Percentiles rank a stretch among this genome's conserved stretches.
phyloP scores from a whole-genome alignment of 2,113 vertebrate species.

The Chaetodon auriga region DNA sequence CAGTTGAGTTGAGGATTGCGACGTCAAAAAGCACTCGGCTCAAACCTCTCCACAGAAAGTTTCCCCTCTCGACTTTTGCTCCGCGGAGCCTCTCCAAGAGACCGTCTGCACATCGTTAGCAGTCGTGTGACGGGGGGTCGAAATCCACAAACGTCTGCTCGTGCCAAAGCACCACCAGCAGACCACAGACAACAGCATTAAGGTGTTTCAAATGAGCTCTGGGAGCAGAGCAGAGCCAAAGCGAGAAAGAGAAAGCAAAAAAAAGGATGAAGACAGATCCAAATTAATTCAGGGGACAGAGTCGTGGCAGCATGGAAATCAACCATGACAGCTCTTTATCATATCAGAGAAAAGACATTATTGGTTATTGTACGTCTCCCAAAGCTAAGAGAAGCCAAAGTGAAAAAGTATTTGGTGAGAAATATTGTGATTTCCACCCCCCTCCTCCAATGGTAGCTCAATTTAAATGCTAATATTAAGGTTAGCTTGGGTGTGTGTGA shows the following conservation, averaged over 20 bases:
- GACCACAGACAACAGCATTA: slow-evolving; percentile 47
- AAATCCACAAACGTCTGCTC: slow-evolving; percentile 56
- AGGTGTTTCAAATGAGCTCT: slow-evolving; percentile 52
- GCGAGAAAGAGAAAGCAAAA: not conserved
- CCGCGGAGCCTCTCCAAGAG: slow-evolving; percentile 25
- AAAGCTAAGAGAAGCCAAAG: slow-evolving; percentile 35
- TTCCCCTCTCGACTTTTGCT: slow-evolving; percentile 12
- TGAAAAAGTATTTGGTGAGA: slow-evolving; percentile 32
- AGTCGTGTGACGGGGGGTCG: slow-evolving; percentile 45
- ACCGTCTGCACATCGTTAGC: slow-evolving; percentile 50
- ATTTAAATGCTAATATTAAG: slow-evolving; percentile 75
- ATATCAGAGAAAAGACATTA: slow-evolving; percentile 56
- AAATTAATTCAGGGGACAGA: slow-evolving; percentile 54
- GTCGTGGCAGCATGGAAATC: slow-evolving; percentile 57
- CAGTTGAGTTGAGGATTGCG: slow-evolving; percentile 50
- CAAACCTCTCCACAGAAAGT: slow-evolving; percentile 42
- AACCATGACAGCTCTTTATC: slow-evolving; percentile 70
- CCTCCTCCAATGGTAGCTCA: slow-evolving; percentile 24
- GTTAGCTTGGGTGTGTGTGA: slow-evolving; percentile 38
- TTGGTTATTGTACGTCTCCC: slow-evolving; percentile 45
- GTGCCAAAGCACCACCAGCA: slow-evolving; percentile 50
- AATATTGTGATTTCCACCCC: slow-evolving; percentile 33
- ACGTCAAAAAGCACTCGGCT: slow-evolving; percentile 13
- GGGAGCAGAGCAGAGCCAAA: not conserved
- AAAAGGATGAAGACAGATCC: slow-evolving; percentile 19